phyloP scores from a whole-genome alignment of 2,888 invertebrate genomes.

The Diadegma fenestrale region DNA sequence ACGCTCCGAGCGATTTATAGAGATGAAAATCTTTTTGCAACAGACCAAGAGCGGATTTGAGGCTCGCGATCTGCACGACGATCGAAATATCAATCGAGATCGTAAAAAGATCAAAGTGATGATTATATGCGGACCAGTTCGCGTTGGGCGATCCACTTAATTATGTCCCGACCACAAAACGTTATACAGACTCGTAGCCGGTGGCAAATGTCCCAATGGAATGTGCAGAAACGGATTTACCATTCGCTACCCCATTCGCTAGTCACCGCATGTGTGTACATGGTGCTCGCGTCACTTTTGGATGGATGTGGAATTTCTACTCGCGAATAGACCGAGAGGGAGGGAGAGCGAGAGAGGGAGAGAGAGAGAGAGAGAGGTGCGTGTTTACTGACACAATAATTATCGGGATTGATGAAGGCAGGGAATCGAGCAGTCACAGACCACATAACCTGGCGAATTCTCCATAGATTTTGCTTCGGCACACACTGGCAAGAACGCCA shows the following conservation, averaged over 20 bases:
- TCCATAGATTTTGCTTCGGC: conserved; percentile 71
- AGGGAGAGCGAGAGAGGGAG: conserved; percentile 69
- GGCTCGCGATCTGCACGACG: conserved; percentile 15
- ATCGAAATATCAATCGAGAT: background rate
- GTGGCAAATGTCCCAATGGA: conserved; percentile 57
- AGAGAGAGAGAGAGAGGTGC: conserved; percentile 71
- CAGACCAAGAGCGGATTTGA: background rate
- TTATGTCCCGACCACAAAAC: conserved; percentile 70
- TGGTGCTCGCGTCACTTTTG: conserved; percentile 53
- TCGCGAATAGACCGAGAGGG: conserved; percentile 61
- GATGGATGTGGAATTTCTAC: conserved; percentile 55
- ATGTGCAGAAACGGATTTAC: conserved; percentile 19
- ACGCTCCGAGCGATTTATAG: conserved; percentile 57
- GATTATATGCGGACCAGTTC: conserved; percentile 57
- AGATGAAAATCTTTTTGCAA: conserved; percentile 31
- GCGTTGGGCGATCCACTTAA: conserved; percentile 71
- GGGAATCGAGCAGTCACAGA: conserved; percentile 79
- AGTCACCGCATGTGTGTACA: conserved; percentile 66
- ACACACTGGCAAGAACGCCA: background rate
- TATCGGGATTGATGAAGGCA: conserved; percentile 82
- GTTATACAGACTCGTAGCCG: conserved; percentile 28
- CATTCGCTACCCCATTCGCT: conserved; percentile 26
- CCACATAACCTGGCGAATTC: conserved; percentile 81
- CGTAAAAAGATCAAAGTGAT: conserved; percentile 67
- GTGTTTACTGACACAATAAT: conserved; percentile 84